Conservation (phyloP, 2,113 vertebrate species). For the Lagenorhynchus albirostris region DNA sequence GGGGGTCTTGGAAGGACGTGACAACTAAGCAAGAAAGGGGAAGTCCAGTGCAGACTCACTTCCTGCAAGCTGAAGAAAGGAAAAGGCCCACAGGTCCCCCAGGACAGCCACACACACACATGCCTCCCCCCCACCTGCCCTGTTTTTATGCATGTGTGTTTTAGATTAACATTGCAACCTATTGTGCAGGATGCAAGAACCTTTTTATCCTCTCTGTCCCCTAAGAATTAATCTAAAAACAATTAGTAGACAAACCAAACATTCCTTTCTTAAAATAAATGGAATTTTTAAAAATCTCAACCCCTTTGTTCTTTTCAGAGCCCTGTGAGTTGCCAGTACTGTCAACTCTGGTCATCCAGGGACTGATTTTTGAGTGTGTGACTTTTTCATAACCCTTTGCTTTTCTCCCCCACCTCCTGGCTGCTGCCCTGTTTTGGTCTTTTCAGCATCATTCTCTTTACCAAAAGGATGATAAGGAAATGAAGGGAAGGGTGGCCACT, state of each 20-base stretch:
- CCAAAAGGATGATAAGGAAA: neutral
- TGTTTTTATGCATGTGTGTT: neutral
- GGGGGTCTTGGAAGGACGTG: neutral
- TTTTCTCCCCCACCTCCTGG: neutral
- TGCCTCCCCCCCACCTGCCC: neutral
- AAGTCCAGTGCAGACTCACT: neutral
- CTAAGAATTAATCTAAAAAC: conserved; percentile 55
- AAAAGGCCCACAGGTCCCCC: neutral
- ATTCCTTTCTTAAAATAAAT: conserved; percentile 70
- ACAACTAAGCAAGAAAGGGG: neutral
- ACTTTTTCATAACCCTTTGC: neutral
- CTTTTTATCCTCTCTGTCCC: conserved; percentile 28
- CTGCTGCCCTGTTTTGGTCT: neutral
- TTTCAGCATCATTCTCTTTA: neutral
- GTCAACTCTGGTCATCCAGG: conserved; percentile 35
- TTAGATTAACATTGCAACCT: conserved; percentile 57
- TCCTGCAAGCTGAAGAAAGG: conserved; percentile 2
- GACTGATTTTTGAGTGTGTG: neutral
- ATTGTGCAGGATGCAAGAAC: conserved; percentile 42
- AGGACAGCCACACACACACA: neutral
- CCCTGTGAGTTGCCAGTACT: neutral
- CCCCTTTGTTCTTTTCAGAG: conserved; percentile 42
- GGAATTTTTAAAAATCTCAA: neutral
- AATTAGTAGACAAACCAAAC: conserved; percentile 58
- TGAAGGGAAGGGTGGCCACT: neutral